Evolutionary conservation across 2,888 invertebrate genomes (phyloP), one percentile per base, ranked within the genome.

Genomic region (Xanthia icteritia): DNA sequence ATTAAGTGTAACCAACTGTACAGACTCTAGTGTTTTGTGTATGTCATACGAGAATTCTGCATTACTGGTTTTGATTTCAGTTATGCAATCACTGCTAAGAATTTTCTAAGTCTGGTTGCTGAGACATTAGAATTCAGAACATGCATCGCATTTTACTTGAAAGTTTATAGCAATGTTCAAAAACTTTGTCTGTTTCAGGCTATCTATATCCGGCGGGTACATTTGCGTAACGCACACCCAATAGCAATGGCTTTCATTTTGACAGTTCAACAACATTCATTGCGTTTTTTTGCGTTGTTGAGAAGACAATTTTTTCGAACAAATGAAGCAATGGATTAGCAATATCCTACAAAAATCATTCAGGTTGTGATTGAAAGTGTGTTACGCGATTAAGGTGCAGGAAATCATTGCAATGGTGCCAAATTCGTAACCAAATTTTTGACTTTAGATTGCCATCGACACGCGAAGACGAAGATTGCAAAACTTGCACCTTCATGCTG

Each of bases 1-100:
- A 82, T 84, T 81, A 88, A 56, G 77, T 78, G 71, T 75, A 73
- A 39, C 42, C 80, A 73, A 74, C 74, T 66, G 64, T 65, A 58
- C 56, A 58, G 39, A 64, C 6, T 45, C 4, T 65, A 61, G 48
- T 74, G 64, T n/a, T 78, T 31, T 73, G 72, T 70, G 31, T 20
- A 36, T 72, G 60, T 65, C 65, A 23, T 56, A 67, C 51, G 63
- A 63, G 54, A 36, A 63, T 63, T 80, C 42, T 56, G 27, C 61
- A 51, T 75, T 17, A 61, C 60, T 48, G 20, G 39, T 60, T 48
- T 15, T 36, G 15, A 67, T 77, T 45, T 63, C 20, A 60, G 27
- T 2, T n/a, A 8, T 13, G 36, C 64, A 58, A 69, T 64, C 36
- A 27, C 15, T n/a, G 54, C 2, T 48, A 48, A 45, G 42, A 5